phyloP scores from a whole-genome alignment of 35 echinoderm and acorn worm species.

The Eucidaris tribuloides region DNA sequence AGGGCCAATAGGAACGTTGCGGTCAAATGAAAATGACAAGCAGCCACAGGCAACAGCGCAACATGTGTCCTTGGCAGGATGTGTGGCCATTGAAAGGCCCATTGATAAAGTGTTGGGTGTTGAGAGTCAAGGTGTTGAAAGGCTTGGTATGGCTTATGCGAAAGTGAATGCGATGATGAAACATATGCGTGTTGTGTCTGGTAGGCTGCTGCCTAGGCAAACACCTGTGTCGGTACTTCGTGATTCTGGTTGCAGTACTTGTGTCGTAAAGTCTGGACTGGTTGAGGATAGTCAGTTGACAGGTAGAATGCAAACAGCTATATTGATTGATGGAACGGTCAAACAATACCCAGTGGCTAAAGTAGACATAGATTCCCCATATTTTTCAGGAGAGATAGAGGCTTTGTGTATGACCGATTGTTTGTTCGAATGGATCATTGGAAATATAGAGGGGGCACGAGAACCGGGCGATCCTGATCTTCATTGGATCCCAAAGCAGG shows the following conservation, averaged over 20 bases:
- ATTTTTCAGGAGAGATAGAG: conserved; percentile 32
- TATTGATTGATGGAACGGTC: conserved; percentile 49
- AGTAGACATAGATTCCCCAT: conserved; percentile 48
- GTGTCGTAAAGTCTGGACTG: conserved; percentile 28
- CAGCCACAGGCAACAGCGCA: too few species aligned
- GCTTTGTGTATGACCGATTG: conserved; percentile 44
- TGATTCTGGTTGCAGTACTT: conserved; percentile 53
- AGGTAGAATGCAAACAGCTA: neutral
- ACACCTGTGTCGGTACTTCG: conserved; percentile 19
- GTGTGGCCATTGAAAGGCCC: neutral
- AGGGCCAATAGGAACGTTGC: too few species aligned
- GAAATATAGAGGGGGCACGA: neutral
- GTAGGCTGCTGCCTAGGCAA: neutral
- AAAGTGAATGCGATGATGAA: neutral
- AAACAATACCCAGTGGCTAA: neutral
- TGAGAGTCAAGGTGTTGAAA: conserved; percentile 16
- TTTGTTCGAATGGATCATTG: neutral
- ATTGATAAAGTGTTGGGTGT: neutral
- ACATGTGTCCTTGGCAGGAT: too few species aligned
- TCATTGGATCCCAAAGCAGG: too few species aligned
- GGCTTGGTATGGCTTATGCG: neutral
- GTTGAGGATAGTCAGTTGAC: conserved; percentile 30
- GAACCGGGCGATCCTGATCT: conserved; percentile 25
- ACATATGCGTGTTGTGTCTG: too few species aligned
- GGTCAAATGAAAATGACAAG: too few species aligned